phyloP scores from a whole-genome alignment of 2,113 vertebrate genomes.

The Ondatra zibethicus region DNA sequence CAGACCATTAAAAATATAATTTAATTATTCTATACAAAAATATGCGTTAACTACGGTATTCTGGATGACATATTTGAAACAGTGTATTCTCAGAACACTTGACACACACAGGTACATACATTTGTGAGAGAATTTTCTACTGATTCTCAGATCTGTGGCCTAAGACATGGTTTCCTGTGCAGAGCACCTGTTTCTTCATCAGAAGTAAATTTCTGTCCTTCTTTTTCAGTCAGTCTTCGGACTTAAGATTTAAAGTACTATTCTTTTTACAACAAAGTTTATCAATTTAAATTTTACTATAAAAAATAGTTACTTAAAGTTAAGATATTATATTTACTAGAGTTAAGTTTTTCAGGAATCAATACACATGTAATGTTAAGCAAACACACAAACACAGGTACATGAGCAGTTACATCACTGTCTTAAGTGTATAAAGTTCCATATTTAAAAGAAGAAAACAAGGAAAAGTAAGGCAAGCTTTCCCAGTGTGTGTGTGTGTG shows the following conservation, averaged over 20 bases:
- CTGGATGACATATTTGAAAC: not conserved
- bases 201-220: not conserved
- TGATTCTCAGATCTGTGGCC: not conserved
- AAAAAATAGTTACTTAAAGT: not conserved
- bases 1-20: not conserved
- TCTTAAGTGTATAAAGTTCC: not conserved
- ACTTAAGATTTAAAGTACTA: not conserved
- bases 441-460: not conserved
- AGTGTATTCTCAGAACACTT: not conserved
- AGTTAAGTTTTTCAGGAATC: not conserved
- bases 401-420: accelerated
- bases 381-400: not conserved
- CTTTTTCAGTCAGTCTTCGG: too few relatives aligned
- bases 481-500: too few relatives aligned
- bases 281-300: not conserved
- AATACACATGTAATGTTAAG: not conserved
- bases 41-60: not conserved
- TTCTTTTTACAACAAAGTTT: not conserved
- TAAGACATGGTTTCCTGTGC: not conserved
- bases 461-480: not conserved
- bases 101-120: not conserved
- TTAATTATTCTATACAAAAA: not conserved
- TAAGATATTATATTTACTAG: not conserved
- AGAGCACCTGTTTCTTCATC: not conserved
- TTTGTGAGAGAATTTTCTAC: not conserved